Conservation (phyloP, 2,888 invertebrate species). For the Catocala sponsa region DNA sequence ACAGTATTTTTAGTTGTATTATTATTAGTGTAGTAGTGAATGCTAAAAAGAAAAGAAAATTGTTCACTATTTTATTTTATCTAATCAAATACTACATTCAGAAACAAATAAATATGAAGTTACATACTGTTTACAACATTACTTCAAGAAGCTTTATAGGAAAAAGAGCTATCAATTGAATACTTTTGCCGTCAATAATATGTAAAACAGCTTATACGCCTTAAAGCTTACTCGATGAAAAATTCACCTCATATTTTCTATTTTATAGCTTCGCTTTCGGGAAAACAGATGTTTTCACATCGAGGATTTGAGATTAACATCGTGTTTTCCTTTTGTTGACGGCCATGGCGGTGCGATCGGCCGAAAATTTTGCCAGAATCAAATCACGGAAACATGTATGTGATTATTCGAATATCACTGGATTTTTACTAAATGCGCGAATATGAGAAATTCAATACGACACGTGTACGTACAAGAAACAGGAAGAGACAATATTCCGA, state of each 20-base stretch:
- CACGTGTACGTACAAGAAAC: too few species aligned
- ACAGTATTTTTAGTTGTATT: too few species aligned
- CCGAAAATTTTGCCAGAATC: constrained; percentile 38
- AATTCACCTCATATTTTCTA: constrained; percentile 43
- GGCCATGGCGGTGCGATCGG: constrained; percentile 30
- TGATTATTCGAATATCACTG: constrained; percentile 35
- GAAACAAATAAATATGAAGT: too few species aligned
- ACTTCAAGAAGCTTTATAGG: too few species aligned
- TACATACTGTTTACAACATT: too few species aligned
- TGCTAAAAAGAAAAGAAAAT: too few species aligned
- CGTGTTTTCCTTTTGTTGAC: constrained; percentile 52
- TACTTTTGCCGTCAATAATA: constrained; percentile 44
- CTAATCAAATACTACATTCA: too few species aligned
- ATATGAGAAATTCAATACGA: too few species aligned
- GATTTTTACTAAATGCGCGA: constrained; percentile 28
- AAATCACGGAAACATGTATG: constrained; percentile 38
- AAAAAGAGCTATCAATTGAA: constrained; percentile 14
- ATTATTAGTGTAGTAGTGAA: too few species aligned
- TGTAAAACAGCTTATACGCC: constrained; percentile 49
- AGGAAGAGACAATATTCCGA: too few species aligned
- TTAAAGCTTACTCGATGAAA: constrained; percentile 39
- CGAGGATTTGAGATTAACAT: constrained; percentile 57
- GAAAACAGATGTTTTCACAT: constrained; percentile 47
- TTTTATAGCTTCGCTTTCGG: constrained; percentile 40
- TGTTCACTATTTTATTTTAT: too few species aligned